Evolutionary conservation across 2,888 invertebrate species (phyloP), one percentile per base, ranked within the genome.

Genomic region (Dryocosmus kuriphilus): DNA sequence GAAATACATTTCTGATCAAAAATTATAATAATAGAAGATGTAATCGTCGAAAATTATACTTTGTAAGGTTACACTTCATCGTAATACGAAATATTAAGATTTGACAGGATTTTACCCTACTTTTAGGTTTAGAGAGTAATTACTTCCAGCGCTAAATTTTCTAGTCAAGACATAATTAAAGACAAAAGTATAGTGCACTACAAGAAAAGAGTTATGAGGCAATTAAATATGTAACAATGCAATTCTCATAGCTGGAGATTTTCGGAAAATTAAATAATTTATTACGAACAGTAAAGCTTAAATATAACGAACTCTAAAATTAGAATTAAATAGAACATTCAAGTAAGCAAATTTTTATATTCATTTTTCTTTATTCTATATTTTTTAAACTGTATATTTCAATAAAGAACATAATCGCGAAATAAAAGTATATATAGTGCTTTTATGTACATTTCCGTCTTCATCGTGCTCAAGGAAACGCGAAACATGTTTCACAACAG

Each of bases 121-220:
- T 71, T 57, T 14, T 4, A 9, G 11, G 57, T 71, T 71, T 32
- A n/a, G 51, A 51, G 27, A 32, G 30, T 71, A 71, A 51, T 51
- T 71, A 65, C 38, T 41, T 65, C 7, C 16, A 41, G 35, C 65
- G 16, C 41, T 65, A 41, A 65, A 65, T 65, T 65, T 65, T 65
- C 41, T 41, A 65, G 24, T 24, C 65, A 24, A 41, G 22, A 14
- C 14, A 51, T 71, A 71, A 30, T 71, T 51, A 27, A 67, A 46
- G 51, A 24, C 6, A n/a, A 51, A 51, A n/a, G n/a, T n/a, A n/a
- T 51, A 71, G 51, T 19, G n/a, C 46, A 67, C 46, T 30, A 6
- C 27, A 27, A 51, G 51, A 7, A 71, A 71, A 71, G n/a, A 51
- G n/a, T 71, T 71, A 71, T 51, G 24, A 9, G 8, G 6, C 30